Evolutionary conservation across 2,797 vertebrate species (phyloP).

Genomic region (Myotis daubentonii): DNA sequence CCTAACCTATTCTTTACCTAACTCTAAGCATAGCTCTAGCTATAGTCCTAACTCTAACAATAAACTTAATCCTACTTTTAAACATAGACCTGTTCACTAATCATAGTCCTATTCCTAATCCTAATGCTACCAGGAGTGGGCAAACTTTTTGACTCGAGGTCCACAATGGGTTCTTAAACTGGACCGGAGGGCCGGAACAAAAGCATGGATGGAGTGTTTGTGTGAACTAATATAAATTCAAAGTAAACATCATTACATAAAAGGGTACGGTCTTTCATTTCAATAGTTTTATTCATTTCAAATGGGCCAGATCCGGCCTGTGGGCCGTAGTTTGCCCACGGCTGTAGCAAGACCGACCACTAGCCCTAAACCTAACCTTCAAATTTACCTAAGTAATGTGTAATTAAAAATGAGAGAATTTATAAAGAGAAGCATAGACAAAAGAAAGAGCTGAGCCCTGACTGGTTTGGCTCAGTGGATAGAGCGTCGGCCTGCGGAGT

Average conservation of each 20-base stretch:
- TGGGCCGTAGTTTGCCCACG: no score
- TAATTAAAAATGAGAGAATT: constrained; percentile 32
- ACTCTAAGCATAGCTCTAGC: not conserved
- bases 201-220: no score
- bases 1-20: not conserved
- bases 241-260: no score
- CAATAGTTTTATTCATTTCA: no score
- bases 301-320: no score
- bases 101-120: not conserved
- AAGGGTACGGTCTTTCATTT: no score
- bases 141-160: no score
- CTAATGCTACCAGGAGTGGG: not conserved
- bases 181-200: no score
- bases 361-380: not conserved
- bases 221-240: no score
- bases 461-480: no score
- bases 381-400: not conserved
- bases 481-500: no score
- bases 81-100: not conserved
- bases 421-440: not conserved
- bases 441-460: not conserved
- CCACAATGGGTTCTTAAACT: no score
- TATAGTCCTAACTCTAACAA: not conserved
- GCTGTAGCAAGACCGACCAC: not conserved
- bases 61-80: not conserved